Conservation (phyloP, 2,797 vertebrate genomes). For the Botia kubotai region DNA sequence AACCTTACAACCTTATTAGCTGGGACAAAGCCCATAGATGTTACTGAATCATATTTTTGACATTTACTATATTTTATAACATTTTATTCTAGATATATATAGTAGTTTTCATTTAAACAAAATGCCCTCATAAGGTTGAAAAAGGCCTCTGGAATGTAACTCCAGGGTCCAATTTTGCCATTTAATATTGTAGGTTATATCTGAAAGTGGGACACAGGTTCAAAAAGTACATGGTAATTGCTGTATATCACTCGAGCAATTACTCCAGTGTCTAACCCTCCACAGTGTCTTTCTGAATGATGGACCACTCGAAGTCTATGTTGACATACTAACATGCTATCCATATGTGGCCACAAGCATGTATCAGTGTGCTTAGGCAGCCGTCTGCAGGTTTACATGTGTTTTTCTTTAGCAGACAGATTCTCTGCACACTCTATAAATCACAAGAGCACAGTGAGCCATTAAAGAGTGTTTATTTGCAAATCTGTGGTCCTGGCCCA, state of each 20-base stretch:
- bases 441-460: not conserved
- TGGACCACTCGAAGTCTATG: not conserved
- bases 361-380: not conserved
- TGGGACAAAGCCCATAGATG: too few species aligned
- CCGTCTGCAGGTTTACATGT: conserved; percentile 6
- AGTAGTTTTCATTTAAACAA: too few species aligned
- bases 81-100: too few species aligned
- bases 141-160: not conserved
- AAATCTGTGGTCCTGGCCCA: conserved; percentile 12
- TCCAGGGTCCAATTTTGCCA: not conserved
- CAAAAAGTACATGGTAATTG: not conserved
- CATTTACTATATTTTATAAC: too few species aligned
- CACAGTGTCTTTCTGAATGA: not conserved
- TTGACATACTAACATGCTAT: not conserved
- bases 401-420: not conserved
- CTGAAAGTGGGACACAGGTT: not conserved
- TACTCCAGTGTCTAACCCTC: not conserved
- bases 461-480: conserved; percentile 39
- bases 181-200: not conserved
- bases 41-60: too few species aligned
- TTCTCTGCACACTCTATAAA: conserved; percentile 16
- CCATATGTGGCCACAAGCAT: not conserved
- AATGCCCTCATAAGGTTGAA: too few species aligned
- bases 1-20: too few species aligned
- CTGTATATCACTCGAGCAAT: not conserved